Percentiles rank a stretch among this genome's conserved stretches.
Conservation (phyloP, 53 echinoderm and acorn worm species). For the Echinarachnius parma region DNA sequence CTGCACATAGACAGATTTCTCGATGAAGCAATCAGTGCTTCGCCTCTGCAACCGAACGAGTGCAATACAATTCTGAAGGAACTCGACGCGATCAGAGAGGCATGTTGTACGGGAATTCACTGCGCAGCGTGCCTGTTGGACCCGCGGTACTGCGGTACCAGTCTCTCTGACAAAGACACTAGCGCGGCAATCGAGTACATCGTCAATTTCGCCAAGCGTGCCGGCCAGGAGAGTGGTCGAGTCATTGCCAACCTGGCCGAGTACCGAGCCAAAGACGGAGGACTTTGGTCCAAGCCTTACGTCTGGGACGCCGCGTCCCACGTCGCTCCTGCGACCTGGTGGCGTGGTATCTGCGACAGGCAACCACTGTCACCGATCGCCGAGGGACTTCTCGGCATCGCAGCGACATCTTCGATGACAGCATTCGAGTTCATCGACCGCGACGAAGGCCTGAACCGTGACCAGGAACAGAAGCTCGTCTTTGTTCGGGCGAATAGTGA, state of each 20-base stretch:
- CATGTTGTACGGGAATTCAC: slow-evolving; percentile 12
- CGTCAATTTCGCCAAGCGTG: background rate
- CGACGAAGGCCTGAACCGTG: background rate
- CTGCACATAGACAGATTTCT: background rate
- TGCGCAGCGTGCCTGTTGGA: slow-evolving; percentile 31
- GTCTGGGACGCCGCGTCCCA: slow-evolving; percentile 26
- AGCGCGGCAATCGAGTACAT: slow-evolving; percentile 32
- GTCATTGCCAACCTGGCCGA: slow-evolving; percentile 24
- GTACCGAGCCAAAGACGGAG: slow-evolving; percentile 28
- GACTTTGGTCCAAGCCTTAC: slow-evolving; percentile 29
- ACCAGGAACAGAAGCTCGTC: slow-evolving; percentile 22
- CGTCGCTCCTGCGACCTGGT: slow-evolving; percentile 30
- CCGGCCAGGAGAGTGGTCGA: slow-evolving; percentile 24
- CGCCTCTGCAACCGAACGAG: background rate
- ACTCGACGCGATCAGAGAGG: background rate
- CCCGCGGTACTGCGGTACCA: slow-evolving; percentile 24
- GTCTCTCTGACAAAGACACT: slow-evolving; percentile 7
- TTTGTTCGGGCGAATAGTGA: slow-evolving; percentile 15
- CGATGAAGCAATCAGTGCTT: background rate
- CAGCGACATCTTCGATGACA: slow-evolving; percentile 2
- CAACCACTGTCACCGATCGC: slow-evolving; percentile 35
- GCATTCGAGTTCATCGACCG: background rate
- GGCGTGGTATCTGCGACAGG: slow-evolving; percentile 33
- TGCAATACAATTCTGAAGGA: background rate
- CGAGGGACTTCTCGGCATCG: background rate